Base-by-base conservation (phyloP, 2,113 vertebrate species). In the Alligator mississippiensis region DNA sequence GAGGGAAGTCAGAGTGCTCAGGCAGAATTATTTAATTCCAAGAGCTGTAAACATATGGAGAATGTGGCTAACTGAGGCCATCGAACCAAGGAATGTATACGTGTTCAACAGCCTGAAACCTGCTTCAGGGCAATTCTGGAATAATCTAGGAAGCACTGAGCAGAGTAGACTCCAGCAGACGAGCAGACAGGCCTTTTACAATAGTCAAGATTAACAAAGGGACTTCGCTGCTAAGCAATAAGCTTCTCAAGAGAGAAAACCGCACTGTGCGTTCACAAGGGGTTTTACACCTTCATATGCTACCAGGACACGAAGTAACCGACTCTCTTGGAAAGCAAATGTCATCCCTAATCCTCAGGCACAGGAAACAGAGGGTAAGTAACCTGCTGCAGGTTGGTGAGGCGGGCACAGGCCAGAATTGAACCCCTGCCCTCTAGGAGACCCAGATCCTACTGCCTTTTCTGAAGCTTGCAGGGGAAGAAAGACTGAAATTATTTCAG, bases 141-240 rank as follows among this genome's bases (percentile, higher is more conserved):
- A 94, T 94, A 86, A 94, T 93, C 90, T 59, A 87, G 64, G 89
- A 84, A 93, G 85, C 72, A 59, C 85, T 19, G 55, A 59, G 14
- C 0, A 86, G 89, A 89, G 91, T 87, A 75, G 78, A 34, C 34
- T 47, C 47, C 47, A 19, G 30, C 61, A 66, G 84, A 87, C 78
- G 81, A 19, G 66, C 2, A 76, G 38, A 60, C 63, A 68, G 77
- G 77, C 75, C 62, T 80, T 90, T 6, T 77, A 80, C 88, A 94
- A 57, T 25, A 92, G 81, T 92, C 89, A 72, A 66, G 77, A 84
- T 21, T 63, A 19, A 91, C 68, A 84, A 58, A 89, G 78, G 89
- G 30, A 47, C 11, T 88, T 59, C 90, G 85, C 75, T 70, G 83
- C 90, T 88, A 61, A 62, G 79, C 34, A 84, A 34, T 2, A 62